Conservation (phyloP, 30 jellyfish, hydroid and myxozoan species). For the Turritopsis dohrnii region DNA sequence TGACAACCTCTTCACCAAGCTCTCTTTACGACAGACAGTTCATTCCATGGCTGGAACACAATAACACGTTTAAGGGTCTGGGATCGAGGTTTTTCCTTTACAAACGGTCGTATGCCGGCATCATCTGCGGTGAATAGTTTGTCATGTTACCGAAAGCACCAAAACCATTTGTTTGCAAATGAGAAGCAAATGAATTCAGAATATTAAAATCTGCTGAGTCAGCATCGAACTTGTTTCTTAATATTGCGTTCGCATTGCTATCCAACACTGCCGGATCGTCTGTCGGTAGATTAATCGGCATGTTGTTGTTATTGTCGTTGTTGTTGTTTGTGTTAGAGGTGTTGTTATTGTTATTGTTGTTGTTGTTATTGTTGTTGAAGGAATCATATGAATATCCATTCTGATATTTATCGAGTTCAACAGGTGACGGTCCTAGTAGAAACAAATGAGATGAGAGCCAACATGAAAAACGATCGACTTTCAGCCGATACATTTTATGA, state of each 20-base stretch:
- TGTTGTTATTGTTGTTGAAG: not conserved
- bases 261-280: not conserved
- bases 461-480: too few species aligned
- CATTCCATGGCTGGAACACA: too few species aligned
- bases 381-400: not conserved
- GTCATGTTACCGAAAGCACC: not conserved
- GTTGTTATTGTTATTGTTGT: not conserved
- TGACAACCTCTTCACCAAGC: not conserved
- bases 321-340: not conserved
- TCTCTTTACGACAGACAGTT: not conserved
- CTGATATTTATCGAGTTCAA: not conserved
- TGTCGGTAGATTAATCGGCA: not conserved
- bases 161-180: not conserved
- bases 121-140: not conserved
- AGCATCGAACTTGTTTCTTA: not conserved
- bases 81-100: not conserved
- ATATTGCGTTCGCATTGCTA: not conserved
- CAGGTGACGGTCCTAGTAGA: not conserved
- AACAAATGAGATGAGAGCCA: too few species aligned
- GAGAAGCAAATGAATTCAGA: not conserved
- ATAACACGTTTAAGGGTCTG: not conserved
- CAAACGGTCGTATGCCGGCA: not conserved
- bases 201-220: constrained; percentile 4
- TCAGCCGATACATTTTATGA: too few species aligned
- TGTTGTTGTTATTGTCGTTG: constrained; percentile 10